Evolutionary conservation across 2,797 vertebrate genomes (phyloP).

Genomic region (Eurystomus glaucurus): DNA sequence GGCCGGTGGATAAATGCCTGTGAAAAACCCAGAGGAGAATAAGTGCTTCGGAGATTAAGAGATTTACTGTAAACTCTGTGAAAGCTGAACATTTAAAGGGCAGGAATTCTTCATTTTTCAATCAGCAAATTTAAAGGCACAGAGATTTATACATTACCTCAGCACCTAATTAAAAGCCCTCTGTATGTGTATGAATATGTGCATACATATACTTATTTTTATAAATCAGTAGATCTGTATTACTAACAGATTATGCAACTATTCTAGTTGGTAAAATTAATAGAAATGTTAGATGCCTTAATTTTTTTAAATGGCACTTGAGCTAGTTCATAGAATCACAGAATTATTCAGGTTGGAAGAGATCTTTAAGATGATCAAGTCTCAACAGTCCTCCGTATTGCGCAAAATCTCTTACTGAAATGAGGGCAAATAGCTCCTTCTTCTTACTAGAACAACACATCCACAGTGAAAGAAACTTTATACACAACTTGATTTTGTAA

Average conservation of each 20-base stretch:
- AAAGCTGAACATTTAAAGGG: constrained; percentile 62
- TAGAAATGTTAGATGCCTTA: neutral
- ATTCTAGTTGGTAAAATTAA: neutral
- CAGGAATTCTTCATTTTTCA: constrained; percentile 54
- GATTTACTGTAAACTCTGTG: constrained; percentile 63
- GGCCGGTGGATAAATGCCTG: constrained; percentile 40
- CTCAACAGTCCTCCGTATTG: neutral
- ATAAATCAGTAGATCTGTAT: neutral
- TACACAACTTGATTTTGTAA: neutral
- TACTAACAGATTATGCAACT: neutral
- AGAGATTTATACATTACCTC: neutral
- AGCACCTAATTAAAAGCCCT: constrained; percentile 5
- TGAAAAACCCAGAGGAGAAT: constrained; percentile 50
- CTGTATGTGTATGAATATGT: neutral
- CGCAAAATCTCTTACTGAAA: neutral
- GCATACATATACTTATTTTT: neutral
- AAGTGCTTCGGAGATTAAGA: constrained; percentile 72
- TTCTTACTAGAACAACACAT: neutral
- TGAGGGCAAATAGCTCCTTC: neutral
- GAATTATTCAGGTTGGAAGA: neutral
- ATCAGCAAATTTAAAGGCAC: constrained; percentile 54
- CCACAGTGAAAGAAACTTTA: neutral
- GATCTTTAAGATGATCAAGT: accelerated
- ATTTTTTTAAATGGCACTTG: neutral
- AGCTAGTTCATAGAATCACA: neutral